Percentiles rank a stretch among this genome's conserved stretches.
These are phyloP conservation scores for Eucera pruinosa DNA, from an alignment of 2,888 invertebrate species.

Conservation along the genomic window DNA sequence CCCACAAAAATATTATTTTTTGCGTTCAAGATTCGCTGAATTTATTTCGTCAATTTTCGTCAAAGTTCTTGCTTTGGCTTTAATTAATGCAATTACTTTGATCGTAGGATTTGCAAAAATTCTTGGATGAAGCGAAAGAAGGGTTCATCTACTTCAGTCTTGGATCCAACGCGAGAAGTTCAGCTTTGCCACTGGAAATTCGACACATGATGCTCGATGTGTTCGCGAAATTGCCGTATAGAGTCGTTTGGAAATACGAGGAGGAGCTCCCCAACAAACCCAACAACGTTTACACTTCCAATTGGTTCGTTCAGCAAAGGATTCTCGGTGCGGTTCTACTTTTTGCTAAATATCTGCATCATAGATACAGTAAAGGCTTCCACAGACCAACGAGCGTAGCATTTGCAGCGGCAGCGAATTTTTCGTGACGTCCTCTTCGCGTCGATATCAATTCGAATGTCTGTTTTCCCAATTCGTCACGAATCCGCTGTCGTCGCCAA, in stretches of 20 bases:
- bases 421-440: no score
- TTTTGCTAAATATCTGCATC: fast-evolving
- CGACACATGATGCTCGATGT: slow-evolving; percentile 58
- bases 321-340: slow-evolving; percentile 62
- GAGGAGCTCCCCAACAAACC: slow-evolving; percentile 40
- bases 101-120: slow-evolving; percentile 60
- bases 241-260: slow-evolving; percentile 72
- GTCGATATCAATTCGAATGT: no score
- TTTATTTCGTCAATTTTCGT: no score
- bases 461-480: no score
- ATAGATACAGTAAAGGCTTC: no score
- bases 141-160: slow-evolving; percentile 74
- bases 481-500: no score
- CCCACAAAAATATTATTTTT: no score
- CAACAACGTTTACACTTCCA: slow-evolving; percentile 59
- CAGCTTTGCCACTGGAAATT: slow-evolving; percentile 38
- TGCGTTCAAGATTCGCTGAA: no score
- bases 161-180: slow-evolving; percentile 63
- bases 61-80: no score
- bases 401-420: no score
- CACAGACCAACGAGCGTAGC: no score
- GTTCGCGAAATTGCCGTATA: slow-evolving; percentile 66
- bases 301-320: slow-evolving; percentile 70
- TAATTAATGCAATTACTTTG: no score
- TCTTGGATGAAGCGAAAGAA: slow-evolving; percentile 63